Conservation (phyloP, 2,797 vertebrate species). For the Nannoperca obscura region DNA sequence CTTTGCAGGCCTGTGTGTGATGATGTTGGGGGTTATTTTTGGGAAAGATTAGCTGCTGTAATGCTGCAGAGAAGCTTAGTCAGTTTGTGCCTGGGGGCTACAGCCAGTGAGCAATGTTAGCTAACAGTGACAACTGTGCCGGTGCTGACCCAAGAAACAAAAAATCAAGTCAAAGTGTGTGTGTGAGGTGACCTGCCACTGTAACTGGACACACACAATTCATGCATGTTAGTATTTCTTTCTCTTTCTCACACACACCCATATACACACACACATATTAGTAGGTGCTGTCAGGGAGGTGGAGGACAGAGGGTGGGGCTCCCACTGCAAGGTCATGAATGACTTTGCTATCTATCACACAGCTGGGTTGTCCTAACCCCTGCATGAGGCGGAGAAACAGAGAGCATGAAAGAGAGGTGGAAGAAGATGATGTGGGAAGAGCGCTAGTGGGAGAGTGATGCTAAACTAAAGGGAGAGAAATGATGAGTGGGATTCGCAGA, state of each 20-base stretch:
- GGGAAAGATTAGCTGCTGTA: slow-evolving; percentile 58
- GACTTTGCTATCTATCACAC: slow-evolving; percentile 75
- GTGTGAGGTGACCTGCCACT: slow-evolving; percentile 27
- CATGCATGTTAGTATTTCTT: neutral
- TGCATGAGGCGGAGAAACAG: slow-evolving; percentile 31
- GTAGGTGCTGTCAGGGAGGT: slow-evolving; percentile 8
- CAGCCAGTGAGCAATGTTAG: slow-evolving; percentile 35
- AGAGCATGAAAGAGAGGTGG: neutral
- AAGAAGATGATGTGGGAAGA: slow-evolving; percentile 2
- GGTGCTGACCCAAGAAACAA: slow-evolving; percentile 25
- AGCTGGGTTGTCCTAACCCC: slow-evolving; percentile 68
- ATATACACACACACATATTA: neutral
- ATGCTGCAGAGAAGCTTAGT: slow-evolving; percentile 59
- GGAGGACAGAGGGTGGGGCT: slow-evolving; percentile 68
- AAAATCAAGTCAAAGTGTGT: neutral
- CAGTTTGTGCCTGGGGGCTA: slow-evolving; percentile 46
- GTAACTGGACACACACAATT: slow-evolving; percentile 23
- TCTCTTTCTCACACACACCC: neutral
- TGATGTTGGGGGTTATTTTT: slow-evolving; percentile 50
- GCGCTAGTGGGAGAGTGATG: neutral
- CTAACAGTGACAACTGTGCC: slow-evolving; percentile 31
- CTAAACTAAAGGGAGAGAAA: slow-evolving; percentile 25
- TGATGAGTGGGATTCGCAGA: slow-evolving; percentile 32
- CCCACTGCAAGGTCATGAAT: slow-evolving; percentile 73
- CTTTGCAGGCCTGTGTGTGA: slow-evolving; percentile 20